Evolutionary conservation across 53 echinoderm and acorn worm species (phyloP).

Genomic region (Henricia sp.): DNA sequence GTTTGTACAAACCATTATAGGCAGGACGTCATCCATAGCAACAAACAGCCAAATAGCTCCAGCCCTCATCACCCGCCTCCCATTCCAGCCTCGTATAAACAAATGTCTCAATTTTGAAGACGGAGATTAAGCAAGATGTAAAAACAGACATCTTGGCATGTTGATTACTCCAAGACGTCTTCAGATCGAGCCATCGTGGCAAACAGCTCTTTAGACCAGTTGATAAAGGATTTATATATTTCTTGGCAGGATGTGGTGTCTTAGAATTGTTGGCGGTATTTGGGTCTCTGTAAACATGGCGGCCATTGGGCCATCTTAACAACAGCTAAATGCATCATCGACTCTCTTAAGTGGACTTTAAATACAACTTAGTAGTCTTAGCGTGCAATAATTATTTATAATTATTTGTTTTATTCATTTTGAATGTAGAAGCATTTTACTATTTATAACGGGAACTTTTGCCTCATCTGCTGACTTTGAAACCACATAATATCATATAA

Average conservation of each 20-base stretch:
- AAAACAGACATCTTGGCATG: background rate
- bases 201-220: background rate
- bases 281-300: conserved; percentile 33
- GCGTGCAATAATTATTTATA: too few relatives aligned
- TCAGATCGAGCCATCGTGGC: background rate
- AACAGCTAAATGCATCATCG: background rate
- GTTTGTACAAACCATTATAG: too few relatives aligned
- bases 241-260: background rate
- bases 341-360: background rate
- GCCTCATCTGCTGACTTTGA: too few relatives aligned
- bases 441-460: too few relatives aligned
- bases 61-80: background rate
- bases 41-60: too few relatives aligned
- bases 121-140: background rate
- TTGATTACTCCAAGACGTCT: conserved; percentile 40
- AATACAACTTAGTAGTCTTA: too few relatives aligned
- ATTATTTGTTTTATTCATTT: too few relatives aligned
- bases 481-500: too few relatives aligned
- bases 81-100: conserved; percentile 11
- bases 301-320: conserved; percentile 25
- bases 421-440: too few relatives aligned
- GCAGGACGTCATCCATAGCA: too few relatives aligned
- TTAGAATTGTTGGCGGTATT: conserved; percentile 23
- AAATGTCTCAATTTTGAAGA: conserved; percentile 1
- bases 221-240: background rate